These are phyloP conservation scores for Casuarius casuarius DNA, from an alignment of 2,113 vertebrate genomes.

Conservation along the genomic window DNA sequence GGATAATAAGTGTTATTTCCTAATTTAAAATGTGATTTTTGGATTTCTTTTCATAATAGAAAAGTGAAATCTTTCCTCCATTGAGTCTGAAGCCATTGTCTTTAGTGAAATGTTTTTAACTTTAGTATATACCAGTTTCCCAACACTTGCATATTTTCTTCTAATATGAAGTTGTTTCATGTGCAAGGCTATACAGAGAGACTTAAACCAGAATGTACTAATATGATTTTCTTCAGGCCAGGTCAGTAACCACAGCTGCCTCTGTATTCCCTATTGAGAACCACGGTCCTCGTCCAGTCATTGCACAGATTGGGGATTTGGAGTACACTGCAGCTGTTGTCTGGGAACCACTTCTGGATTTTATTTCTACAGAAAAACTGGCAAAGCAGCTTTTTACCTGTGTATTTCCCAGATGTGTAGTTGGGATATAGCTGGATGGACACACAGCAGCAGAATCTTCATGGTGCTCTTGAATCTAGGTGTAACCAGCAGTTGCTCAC, in stretches of 20 bases:
- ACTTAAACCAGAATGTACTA: neutral
- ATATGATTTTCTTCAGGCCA: neutral
- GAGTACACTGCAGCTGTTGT: neutral
- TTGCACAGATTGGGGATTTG: neutral
- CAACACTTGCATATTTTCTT: neutral
- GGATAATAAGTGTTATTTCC: neutral
- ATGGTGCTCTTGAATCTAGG: neutral
- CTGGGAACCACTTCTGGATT: neutral
- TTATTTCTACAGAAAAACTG: neutral
- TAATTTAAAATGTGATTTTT: neutral
- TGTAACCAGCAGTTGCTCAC: neutral
- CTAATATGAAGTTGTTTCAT: neutral
- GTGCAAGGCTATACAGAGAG: fast-evolving
- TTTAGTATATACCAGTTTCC: neutral
- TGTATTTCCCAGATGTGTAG: neutral
- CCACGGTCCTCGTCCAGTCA: fast-evolving
- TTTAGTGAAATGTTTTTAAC: neutral
- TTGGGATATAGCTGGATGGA: neutral
- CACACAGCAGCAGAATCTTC: neutral
- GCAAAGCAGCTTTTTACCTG: neutral
- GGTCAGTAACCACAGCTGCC: neutral
- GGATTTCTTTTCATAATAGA: neutral
- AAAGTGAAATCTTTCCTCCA: neutral
- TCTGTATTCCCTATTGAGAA: neutral
- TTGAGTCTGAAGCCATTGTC: neutral